Base-by-base conservation (phyloP, 2,113 vertebrate genomes). In the Tachysurus fulvidraco region DNA sequence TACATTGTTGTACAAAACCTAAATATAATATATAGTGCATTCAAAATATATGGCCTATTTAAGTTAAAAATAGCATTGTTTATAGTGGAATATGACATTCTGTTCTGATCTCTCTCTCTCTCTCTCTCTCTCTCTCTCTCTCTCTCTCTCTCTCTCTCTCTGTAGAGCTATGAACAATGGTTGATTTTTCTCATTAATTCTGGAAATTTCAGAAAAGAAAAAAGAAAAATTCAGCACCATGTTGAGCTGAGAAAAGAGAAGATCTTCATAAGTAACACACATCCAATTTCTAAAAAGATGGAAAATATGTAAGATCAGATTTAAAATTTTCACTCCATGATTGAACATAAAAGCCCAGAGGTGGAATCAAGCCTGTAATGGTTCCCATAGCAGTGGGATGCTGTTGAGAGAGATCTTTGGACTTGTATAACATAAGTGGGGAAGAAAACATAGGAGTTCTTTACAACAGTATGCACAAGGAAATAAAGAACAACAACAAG, bases 401-500 rank as follows among this genome's bases (percentile, higher is more conserved):
- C 90, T 88, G 85, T 88, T 93, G 83, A 92, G 81, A 28, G 25
- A 69, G 28, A 81, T 76, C 59, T 76, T 76, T 76, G 16, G 88
- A 88, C 74, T 52, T n/a, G 62, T 90, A 84, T 64, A 87, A 89
- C 69, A 96, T 96, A 95, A 95, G 93, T 88, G 59, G 91, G 83
- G 93, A 93, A 79, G 91, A 92, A 30, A 89, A 91, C 80, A 85
- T 91, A 52, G 89, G 92, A 69, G 91, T 85, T 62, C 69, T 90
- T 60, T 90, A 89, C 54, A 90, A 94, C 85, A 92, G 86, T 78
- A 92, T 92, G 67, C 93, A 90, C 79, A 91, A 87, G 41, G 92
- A 94, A 52, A 94, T 91, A 81, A 92, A 93, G 87, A 93, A 90
- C 69, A 94, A 90, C 84, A 94, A 89, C 62, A 88, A 93, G 91